Base-by-base conservation (phyloP, 2,888 invertebrate species). In the Apodemia zela region DNA sequence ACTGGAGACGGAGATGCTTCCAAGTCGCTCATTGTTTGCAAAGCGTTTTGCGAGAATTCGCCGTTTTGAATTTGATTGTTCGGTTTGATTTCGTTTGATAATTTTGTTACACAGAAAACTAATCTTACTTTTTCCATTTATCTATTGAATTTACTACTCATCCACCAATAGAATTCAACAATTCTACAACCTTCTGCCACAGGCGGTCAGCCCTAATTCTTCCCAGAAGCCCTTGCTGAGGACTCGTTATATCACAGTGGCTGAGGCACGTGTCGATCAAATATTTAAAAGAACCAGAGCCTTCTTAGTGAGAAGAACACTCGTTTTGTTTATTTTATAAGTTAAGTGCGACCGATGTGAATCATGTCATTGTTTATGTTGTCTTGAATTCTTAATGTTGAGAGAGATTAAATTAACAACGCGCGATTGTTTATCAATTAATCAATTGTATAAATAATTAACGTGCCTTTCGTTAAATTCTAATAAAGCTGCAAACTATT, bases 221-320 rank as follows among this genome's bases (percentile, higher is more conserved):
- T 25, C 68, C 67, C 63, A 66, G 68, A 33, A 64, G 60, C 38
- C 69, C 69, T 33, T 47, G 64, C 58, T 68, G 69, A 13, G 69
- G 67, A 47, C 65, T 65, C 4, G 66, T 51, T 42, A 68, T 49
- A 58, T 69, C 69, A 59, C 66, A 67, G 57, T 67, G 59, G 13
- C 67, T 67, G 15, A 60, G 42, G 42, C n/a, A 11, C n/a, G 13
- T 5, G 5, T 13, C 3, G 10, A n/a, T n/a, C 17, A 49, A 49
- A 7, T 49, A 49, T 18, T 18, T 17, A 17, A 49, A 17, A 49
- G 8, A 18, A 6, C 17, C 17, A 18, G 10, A 18, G 49, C n/a
- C 47, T 18, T 6, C 18, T 49, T 18, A 49, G 6, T 18, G 11
- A 49, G 6, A 11, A 18, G 49, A 6, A 2, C 49, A 49, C 15